Evolutionary conservation across 2,113 vertebrate species (phyloP).

Genomic region (Calypte anna): DNA sequence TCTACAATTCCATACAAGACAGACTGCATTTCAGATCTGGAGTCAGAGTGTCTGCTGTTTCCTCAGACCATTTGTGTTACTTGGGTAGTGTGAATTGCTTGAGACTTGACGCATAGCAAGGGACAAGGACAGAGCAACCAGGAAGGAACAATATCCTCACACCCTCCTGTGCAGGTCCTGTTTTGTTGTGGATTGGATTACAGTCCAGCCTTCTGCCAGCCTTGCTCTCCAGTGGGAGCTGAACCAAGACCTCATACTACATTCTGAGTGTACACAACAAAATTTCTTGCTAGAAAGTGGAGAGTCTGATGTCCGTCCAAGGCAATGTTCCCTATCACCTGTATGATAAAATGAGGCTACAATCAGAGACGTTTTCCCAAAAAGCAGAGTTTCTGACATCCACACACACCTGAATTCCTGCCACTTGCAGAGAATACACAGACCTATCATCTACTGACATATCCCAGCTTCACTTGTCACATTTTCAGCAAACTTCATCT

Average conservation of each 20-base stretch:
- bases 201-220: neutral
- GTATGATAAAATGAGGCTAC: neutral
- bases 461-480: neutral
- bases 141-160: neutral
- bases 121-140: neutral
- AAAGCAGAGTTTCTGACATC: neutral
- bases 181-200: neutral
- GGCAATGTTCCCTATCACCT: neutral
- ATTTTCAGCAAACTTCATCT: slow-evolving; percentile 15
- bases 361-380: neutral
- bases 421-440: neutral
- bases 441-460: neutral
- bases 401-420: neutral
- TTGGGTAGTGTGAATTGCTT: fast-evolving
- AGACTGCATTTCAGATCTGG: neutral
- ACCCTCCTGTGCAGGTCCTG: neutral
- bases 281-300: neutral
- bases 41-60: neutral
- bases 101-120: neutral
- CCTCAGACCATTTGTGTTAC: neutral
- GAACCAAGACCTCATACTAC: neutral
- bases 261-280: neutral
- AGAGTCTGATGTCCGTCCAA: neutral
- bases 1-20: neutral
- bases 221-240: neutral